Evolutionary conservation across 2,797 vertebrate genomes (phyloP), one percentile per base, ranked within the genome.

Genomic region (Ctenosaura bakeri): DNA sequence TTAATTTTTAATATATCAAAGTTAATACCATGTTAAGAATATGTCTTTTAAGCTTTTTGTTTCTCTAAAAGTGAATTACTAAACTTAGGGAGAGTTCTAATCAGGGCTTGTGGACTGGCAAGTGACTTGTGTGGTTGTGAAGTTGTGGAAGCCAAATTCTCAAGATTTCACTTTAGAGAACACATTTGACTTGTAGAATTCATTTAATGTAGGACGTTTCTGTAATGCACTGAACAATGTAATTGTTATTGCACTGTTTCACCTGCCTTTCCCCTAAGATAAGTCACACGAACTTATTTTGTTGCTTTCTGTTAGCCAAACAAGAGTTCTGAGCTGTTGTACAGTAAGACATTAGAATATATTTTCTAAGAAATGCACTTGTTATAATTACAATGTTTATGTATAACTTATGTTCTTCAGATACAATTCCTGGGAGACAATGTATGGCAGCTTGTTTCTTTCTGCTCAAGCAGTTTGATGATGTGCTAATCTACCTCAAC

Each of bases 361-460:
- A 90, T 88, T 88, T 89, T 85, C 52, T 93, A 91, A 82, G 52
- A 59, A 22, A 91, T 85, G 56, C 88, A 91, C 79, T 84, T 66
- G 16, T 13, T 56, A 42, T 6, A 38, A 24, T 88, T 6, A 88
- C 6, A 20, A n/a, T 86, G 86, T 93, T 66, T 93, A 24, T 22
- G 52, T 92, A 90, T 97, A 73, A 90, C 76, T 94, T 29, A 91
- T 96, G 82, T 91, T 82, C 97, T 96, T 94, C 96, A 99, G 99
- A 99, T 96, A 99, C 99, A n/a, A 98, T 99, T 95, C 99, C 99
- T n/a, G 99, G 99, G 79, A 98, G 99, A 93, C 99, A 99, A 94
- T 99, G 99, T 95, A 99, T 99, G 99, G 98, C 99, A 83, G 98
- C 99, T 83, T 99, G 98, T 95, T 99, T 99, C 96, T 99, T 99